phyloP scores from a whole-genome alignment of 2,113 vertebrate genomes.

The Numenius arquata region DNA sequence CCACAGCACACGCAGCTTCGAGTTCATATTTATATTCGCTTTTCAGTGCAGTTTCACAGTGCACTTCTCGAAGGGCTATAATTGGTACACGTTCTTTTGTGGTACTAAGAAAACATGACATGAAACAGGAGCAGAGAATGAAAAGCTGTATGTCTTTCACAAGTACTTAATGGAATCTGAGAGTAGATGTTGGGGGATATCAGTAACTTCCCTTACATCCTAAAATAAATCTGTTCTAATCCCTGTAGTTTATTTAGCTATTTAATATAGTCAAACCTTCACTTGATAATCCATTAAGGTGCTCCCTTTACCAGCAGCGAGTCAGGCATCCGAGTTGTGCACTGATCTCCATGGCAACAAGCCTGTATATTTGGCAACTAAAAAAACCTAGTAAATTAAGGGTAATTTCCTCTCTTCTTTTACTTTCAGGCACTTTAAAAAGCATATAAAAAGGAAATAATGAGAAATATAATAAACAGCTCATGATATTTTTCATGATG shows the following conservation, averaged over 20 bases:
- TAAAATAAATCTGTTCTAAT: background rate
- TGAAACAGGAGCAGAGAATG: background rate
- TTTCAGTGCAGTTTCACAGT: background rate
- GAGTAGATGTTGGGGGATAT: background rate
- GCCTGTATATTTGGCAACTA: constrained; percentile 1
- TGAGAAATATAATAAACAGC: background rate
- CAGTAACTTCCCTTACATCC: background rate
- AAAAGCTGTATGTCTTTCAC: background rate
- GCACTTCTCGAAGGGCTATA: background rate
- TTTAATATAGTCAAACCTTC: constrained; percentile 22
- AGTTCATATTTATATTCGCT: background rate
- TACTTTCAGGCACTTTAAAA: constrained; percentile 12
- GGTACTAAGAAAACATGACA: background rate
- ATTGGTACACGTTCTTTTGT: background rate
- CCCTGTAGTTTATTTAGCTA: background rate
- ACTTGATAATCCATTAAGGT: background rate
- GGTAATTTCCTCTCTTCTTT: background rate
- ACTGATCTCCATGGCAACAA: constrained; percentile 40
- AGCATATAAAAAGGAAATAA: background rate
- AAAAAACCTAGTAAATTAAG: constrained; percentile 14
- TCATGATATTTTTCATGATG: background rate
- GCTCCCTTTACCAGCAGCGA: constrained; percentile 1
- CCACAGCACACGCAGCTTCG: background rate
- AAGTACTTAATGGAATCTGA: background rate
- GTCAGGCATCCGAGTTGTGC: background rate